phyloP scores from a whole-genome alignment of 2,888 invertebrate genomes.

The Anorthoa munda region DNA sequence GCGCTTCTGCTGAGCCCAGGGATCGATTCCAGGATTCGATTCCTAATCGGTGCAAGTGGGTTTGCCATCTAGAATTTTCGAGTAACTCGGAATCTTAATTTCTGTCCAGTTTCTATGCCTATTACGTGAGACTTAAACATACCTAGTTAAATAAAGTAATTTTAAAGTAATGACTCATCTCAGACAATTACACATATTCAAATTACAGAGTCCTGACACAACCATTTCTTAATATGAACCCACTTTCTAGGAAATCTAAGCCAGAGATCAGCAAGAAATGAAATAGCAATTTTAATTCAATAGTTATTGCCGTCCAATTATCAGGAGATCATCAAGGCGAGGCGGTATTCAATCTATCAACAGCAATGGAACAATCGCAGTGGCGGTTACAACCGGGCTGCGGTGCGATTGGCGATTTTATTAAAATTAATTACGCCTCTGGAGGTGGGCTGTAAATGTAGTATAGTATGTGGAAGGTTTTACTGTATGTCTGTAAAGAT shows the following conservation, averaged over 20 bases:
- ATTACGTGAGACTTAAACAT: too few relatives aligned
- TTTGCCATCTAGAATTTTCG: too few relatives aligned
- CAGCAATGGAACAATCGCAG: conserved; percentile 29
- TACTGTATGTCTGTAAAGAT: conserved; percentile 12
- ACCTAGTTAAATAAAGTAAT: too few relatives aligned
- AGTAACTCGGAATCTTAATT: too few relatives aligned
- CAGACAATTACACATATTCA: too few relatives aligned
- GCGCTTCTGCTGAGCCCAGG: too few relatives aligned
- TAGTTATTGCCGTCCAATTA: conserved; percentile 35
- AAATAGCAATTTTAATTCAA: background rate
- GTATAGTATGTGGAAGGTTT: conserved; percentile 9
- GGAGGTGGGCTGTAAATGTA: conserved; percentile 53
- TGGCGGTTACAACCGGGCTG: background rate
- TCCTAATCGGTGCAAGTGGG: too few relatives aligned
- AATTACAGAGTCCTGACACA: background rate
- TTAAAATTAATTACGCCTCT: conserved; percentile 71
- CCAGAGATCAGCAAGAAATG: conserved; percentile 8
- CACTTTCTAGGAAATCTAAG: background rate
- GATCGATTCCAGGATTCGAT: too few relatives aligned
- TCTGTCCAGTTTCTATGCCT: too few relatives aligned
- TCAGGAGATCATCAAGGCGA: conserved; percentile 33
- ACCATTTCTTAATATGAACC: background rate
- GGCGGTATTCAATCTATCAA: conserved; percentile 53
- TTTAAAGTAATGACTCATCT: too few relatives aligned
- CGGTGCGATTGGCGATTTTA: conserved; percentile 60